Evolutionary conservation across 2,113 vertebrate genomes (phyloP).

Genomic region (Aphyosemion australe): DNA sequence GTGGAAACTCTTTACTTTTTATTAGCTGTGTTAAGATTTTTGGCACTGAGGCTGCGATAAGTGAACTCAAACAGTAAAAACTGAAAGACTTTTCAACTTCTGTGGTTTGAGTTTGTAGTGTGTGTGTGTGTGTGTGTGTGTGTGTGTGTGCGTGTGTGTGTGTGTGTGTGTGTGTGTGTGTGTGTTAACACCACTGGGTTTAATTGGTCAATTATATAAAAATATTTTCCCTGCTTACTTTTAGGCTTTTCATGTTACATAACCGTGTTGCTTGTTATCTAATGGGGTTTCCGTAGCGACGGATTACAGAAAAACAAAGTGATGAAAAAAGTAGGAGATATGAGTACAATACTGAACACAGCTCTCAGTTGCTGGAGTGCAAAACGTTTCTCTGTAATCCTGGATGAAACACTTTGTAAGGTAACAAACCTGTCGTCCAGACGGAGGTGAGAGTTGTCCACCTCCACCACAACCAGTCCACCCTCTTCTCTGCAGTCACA

Average conservation of each 20-base stretch:
- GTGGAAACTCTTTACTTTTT: constrained; percentile 33
- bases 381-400: constrained; percentile 6
- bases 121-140: constrained; percentile 12
- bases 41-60: constrained; percentile 25
- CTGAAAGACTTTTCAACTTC: constrained; percentile 41
- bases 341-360: constrained; percentile 30
- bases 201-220: constrained; percentile 38
- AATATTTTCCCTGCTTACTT: constrained; percentile 51
- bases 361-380: constrained; percentile 29
- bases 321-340: constrained; percentile 33
- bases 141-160: not conserved
- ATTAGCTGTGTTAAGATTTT: constrained; percentile 31
- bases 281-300: constrained; percentile 59
- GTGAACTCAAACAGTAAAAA: too few species aligned
- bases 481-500: constrained; percentile 49
- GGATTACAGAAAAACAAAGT: constrained; percentile 19
- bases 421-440: constrained; percentile 78
- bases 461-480: constrained; percentile 67
- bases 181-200: not conserved
- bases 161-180: not conserved
- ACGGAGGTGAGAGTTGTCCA: constrained; percentile 59
- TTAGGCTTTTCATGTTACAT: constrained; percentile 52
- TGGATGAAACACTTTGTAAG: not conserved
- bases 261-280: constrained; percentile 59
- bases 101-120: constrained; percentile 21